phyloP scores from a whole-genome alignment of 1,140 invertebrate genomes.

The Cydia amplana region DNA sequence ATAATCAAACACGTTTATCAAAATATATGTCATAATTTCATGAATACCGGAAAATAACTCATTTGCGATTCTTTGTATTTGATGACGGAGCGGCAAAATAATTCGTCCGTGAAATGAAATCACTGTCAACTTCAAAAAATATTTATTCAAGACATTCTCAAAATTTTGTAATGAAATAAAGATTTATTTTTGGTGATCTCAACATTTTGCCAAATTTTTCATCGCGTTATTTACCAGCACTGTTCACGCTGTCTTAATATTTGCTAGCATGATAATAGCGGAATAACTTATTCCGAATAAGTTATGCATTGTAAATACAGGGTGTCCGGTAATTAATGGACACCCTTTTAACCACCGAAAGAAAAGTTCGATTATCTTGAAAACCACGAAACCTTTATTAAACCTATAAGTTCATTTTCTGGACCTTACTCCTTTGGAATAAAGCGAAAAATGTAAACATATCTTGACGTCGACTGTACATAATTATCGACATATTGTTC shows the following conservation, averaged over 20 bases:
- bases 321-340: no score
- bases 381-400: no score
- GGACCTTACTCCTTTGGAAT: no score
- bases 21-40: conserved; percentile 13
- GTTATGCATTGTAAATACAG: neutral
- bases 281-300: neutral
- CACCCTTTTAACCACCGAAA: no score
- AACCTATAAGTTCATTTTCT: no score
- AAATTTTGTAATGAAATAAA: conserved; percentile 6
- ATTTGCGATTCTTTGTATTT: conserved; percentile 18
- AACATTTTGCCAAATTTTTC: neutral
- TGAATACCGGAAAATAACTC: conserved; percentile 16
- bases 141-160: conserved; percentile 20
- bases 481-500: no score
- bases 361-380: no score
- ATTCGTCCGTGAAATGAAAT: conserved; percentile 4
- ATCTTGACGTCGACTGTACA: no score
- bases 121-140: neutral
- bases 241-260: neutral
- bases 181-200: conserved; percentile 20
- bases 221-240: neutral
- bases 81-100: neutral
- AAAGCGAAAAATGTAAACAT: no score
- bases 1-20: conserved; percentile 27
- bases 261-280: neutral